A percentile compares a stretch with the other conserved stretches of the same genome.
Evolutionary conservation across 2,113 vertebrate species (phyloP).

Genomic region (Aythya baeri): DNA sequence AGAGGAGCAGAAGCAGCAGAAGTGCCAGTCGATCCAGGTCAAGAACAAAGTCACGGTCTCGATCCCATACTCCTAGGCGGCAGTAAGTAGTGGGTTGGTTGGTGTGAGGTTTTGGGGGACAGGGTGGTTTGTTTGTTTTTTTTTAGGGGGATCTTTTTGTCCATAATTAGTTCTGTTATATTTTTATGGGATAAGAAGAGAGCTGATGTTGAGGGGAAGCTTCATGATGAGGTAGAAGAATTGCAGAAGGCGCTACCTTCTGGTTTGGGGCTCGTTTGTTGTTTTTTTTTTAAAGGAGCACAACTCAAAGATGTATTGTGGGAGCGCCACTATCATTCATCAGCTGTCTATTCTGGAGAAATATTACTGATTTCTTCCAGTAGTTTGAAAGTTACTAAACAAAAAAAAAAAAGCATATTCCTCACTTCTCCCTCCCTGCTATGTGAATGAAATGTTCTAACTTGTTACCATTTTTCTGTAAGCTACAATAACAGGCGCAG

Average conservation of each 20-base stretch:
- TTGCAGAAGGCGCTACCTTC: accelerated
- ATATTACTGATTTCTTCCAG: accelerated
- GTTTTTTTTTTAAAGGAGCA: neutral
- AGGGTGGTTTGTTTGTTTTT: neutral
- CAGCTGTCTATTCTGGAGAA: accelerated
- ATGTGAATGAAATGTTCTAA: accelerated
- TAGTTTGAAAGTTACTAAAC: accelerated
- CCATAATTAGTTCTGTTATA: accelerated
- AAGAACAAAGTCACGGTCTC: conserved; percentile 88
- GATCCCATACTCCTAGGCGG: conserved; percentile 89
- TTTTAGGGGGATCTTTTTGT: accelerated
- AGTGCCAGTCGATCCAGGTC: conserved; percentile 89
- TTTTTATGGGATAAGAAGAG: neutral
- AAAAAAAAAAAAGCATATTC: accelerated
- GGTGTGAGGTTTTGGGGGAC: neutral
- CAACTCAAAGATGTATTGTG: accelerated
- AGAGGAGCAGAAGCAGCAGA: conserved; percentile 90
- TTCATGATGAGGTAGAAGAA: accelerated
- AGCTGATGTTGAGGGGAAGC: neutral
- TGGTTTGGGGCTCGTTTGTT: neutral
- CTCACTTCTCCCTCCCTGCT: accelerated
- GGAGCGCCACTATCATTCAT: accelerated
- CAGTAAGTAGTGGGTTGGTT: conserved; percentile 82
- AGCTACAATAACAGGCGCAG: conserved; percentile 97
- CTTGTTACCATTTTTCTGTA: neutral